Percentiles rank a stretch among this genome's conserved stretches.
These are phyloP conservation scores for Epizoanthus rinbou DNA, from an alignment of 92 coral and sea anemone genomes.

Conservation along the genomic window DNA sequence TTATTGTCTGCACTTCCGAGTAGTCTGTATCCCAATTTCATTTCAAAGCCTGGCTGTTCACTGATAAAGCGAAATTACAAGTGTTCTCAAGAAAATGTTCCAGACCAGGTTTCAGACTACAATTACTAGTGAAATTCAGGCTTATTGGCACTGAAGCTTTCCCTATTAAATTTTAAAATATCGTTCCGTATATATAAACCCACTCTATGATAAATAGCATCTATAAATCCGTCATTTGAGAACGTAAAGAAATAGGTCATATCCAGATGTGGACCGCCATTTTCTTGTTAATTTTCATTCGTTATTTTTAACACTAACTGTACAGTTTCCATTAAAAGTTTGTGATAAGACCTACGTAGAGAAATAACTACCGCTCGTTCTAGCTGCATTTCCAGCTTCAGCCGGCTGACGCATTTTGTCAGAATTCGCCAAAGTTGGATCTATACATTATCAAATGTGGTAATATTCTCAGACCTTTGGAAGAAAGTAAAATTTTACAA, in stretches of 20 bases:
- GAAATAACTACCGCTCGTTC: no score
- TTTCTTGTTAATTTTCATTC: not conserved
- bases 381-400: no score
- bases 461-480: no score
- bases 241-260: not conserved
- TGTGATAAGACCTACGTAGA: no score
- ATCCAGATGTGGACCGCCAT: not conserved
- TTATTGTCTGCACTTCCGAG: not conserved
- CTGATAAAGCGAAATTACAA: not conserved
- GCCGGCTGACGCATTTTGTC: no score
- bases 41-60: not conserved
- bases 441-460: no score
- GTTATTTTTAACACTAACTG: not conserved
- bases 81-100: not conserved
- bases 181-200: constrained; percentile 3
- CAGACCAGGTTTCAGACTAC: not conserved
- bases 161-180: constrained; percentile 25
- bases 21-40: not conserved
- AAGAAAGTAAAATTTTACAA: no score
- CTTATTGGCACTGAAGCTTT: not conserved
- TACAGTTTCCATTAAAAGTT: no score
- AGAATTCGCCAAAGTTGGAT: no score
- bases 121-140: not conserved
- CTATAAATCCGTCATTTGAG: not conserved
- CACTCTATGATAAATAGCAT: constrained; percentile 31